Evolutionary conservation across 2,888 invertebrate genomes (phyloP), one percentile per base, ranked within the genome.

Genomic region (Liodrosophila aerea): DNA sequence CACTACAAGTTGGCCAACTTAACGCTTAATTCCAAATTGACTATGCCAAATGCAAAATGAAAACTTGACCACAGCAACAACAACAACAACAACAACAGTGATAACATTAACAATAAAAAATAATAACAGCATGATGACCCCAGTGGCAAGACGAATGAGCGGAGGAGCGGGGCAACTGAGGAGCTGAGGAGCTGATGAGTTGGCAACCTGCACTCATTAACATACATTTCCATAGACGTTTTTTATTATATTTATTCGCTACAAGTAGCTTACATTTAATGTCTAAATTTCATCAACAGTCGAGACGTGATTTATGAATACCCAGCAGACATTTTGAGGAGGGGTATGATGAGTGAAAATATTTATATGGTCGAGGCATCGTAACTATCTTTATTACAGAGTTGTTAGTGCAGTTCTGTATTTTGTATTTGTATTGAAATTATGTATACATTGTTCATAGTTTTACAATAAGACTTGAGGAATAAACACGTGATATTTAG

Each of bases 271-370:
- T 34, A 64, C 51, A 50, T 66, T 22, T 66, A 73, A 73, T 67
- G 68, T 54, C 13, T 15, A 27, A 63, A 73, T 72, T 72, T 63
- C 68, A 60, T 37, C 67, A 67, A 72, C 31, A 52, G 39, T 47
- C 53, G 39, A 34, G 15, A 3, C 27, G 18, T 31, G 37, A 56
- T 36, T 67, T 57, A 22, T 2, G 2, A 2, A 22, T 22, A 5
- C 22, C 22, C 22, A 4, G 22, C 22, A 22, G 3, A 22, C 22
- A 22, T 2, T 22, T 22, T 2, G 5, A 2, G 5, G 5, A 4
- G 22, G 22, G 22, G 22, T 22, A 22, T 22, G 22, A 2, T 22
- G 22, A 4, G 22, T 5, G 2, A 22, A 22, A 22, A n/a, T n/a
- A n/a, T n/a, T n/a, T n/a, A n/a, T n/a, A n/a, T n/a, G n/a, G n/a